These are phyloP conservation scores for Bettongia penicillata DNA, from an alignment of 2,113 vertebrate genomes.

Conservation along the genomic window DNA sequence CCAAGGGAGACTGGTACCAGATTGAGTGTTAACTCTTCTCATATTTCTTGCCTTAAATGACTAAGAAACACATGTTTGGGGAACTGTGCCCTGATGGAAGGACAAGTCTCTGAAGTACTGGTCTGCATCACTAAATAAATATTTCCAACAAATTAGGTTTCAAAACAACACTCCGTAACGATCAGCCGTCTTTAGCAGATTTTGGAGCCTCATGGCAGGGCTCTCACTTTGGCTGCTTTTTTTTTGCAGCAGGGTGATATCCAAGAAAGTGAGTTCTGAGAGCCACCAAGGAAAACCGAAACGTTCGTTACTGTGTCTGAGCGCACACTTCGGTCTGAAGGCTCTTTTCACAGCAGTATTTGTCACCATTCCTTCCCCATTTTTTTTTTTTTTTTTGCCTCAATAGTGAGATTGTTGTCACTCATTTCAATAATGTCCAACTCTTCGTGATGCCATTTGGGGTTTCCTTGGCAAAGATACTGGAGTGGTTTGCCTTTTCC, in stretches of 20 bases:
- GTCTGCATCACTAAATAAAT: not conserved
- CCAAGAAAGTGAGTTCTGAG: not conserved
- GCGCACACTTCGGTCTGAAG: constrained; percentile 20
- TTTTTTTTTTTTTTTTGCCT: not conserved
- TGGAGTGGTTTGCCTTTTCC: not conserved
- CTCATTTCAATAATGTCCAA: not conserved
- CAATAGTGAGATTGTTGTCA: not conserved
- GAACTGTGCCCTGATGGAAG: constrained; percentile 1
- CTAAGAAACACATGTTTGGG: not conserved
- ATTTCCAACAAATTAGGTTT: not conserved
- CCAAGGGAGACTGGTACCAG: not conserved
- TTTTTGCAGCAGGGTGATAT: not conserved
- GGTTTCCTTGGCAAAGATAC: not conserved
- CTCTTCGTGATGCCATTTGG: not conserved
- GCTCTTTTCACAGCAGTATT: constrained; percentile 38
- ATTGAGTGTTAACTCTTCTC: constrained; percentile 8
- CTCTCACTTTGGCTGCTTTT: not conserved
- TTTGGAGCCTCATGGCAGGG: not conserved
- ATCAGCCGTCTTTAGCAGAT: not conserved
- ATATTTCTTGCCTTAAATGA: not conserved
- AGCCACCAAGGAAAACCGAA: constrained; percentile 4
- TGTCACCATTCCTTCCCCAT: not conserved
- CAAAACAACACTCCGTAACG: not conserved
- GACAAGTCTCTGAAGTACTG: not conserved
- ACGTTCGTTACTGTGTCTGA: constrained; percentile 43